Base-by-base conservation (phyloP, 2,888 invertebrate species). In the Tholera decimalis region DNA sequence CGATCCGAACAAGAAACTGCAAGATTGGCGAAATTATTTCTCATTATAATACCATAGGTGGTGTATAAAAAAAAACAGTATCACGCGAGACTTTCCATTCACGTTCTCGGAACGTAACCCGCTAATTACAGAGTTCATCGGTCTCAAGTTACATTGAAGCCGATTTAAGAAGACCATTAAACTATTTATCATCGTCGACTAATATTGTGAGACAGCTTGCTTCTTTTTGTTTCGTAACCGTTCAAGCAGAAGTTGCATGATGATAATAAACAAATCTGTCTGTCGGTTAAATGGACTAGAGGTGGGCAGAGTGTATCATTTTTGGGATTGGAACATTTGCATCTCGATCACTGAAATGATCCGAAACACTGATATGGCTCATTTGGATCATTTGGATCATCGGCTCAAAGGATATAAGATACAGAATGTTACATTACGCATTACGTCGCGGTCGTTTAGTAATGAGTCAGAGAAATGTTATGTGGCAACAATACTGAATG, bases 81-180 rank as follows among this genome's bases (percentile, higher is more conserved):
- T 85, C 88, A 90, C 85, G 86, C 85, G 67, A 88, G 83, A 86
- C 86, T 89, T 85, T 90, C 92, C 88, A 91, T 93, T 92, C 88
- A 88, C 86, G 89, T 88, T 89, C 87, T 85, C 80, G 85, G 85
- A 88, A 91, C 83, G 86, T 86, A 88, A 88, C 85, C 83, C 80
- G 89, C 86, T 91, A 90, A 91, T 93, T 90, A 88, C 82, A 30
- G 81, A 88, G 90, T 88, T 90, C 91, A 89, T 85, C 85, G 85
- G 85, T 89, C 87, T 91, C 84, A 56, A 78, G 83, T 88, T 86
- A 87, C 85, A 79, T 77, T 76, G 74, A 78, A 83, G 81, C 83
- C 74, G 85, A 86, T 79, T 73, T 55, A 46, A 75, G 65, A 75
- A 68, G 54, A 72, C 30, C 49, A 83, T 63, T 72, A 69, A 51